These are phyloP conservation scores for Cochlearius cochlearius DNA, from an alignment of 2,113 vertebrate species.

Conservation along the genomic window DNA sequence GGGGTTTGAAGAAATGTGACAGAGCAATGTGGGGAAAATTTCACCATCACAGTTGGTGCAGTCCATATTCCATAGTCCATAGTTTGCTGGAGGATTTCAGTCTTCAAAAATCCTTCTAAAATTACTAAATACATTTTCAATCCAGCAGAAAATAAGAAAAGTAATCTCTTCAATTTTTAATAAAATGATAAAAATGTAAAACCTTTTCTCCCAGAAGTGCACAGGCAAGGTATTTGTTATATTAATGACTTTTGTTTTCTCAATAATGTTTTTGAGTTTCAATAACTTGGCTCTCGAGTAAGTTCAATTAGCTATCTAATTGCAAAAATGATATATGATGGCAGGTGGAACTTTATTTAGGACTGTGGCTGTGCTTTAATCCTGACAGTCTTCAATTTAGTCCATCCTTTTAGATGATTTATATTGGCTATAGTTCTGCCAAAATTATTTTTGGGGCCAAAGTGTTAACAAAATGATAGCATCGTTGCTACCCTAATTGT, in stretches of 20 bases:
- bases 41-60: not conserved
- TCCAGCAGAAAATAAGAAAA: not conserved
- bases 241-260: not conserved
- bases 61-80: not conserved
- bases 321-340: slow-evolving; percentile 15
- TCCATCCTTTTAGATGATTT: not conserved
- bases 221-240: not conserved
- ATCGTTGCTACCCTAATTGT: not conserved
- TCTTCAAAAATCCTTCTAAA: not conserved
- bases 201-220: not conserved
- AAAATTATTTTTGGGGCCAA: not conserved
- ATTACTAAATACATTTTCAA: not conserved
- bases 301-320: slow-evolving; percentile 46
- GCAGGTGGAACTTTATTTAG: not conserved
- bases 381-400: not conserved
- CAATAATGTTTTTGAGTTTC: not conserved
- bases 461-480: not conserved
- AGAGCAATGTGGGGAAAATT: not conserved
- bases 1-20: not conserved
- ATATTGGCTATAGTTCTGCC: not conserved
- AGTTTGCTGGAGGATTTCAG: not conserved
- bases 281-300: slow-evolving; percentile 7
- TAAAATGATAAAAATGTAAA: not conserved
- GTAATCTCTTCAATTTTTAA: not conserved
- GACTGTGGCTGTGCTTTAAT: not conserved